A percentile compares a stretch with the other conserved stretches of the same genome.
These are phyloP conservation scores for Anorthoa munda DNA, from an alignment of 2,888 invertebrate species.

Conservation along the genomic window DNA sequence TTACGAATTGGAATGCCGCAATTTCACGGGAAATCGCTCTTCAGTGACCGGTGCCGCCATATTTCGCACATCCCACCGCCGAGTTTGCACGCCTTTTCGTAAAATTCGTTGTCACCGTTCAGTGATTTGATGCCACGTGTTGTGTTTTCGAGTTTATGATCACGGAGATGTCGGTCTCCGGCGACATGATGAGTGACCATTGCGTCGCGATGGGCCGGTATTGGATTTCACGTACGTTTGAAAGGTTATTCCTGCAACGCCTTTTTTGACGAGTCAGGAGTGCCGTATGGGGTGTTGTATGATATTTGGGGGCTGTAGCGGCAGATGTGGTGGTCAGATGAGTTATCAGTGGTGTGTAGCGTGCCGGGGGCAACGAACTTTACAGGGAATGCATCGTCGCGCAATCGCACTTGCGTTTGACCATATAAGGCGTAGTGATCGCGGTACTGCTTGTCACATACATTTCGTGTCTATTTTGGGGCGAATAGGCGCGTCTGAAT, in stretches of 20 bases:
- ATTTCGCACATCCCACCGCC: constrained; percentile 87
- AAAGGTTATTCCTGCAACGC: constrained; percentile 87
- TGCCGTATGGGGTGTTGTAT: constrained; percentile 63
- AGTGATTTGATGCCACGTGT: constrained; percentile 90
- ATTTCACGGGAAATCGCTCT: constrained; percentile 78
- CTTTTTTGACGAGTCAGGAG: constrained; percentile 84
- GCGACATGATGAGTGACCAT: constrained; percentile 68
- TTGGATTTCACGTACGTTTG: constrained; percentile 88
- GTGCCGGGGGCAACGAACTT: constrained; percentile 87
- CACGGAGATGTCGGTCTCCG: constrained; percentile 61
- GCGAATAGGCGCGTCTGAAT: constrained; percentile 71
- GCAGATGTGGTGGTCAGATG: constrained; percentile 60
- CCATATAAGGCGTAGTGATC: constrained; percentile 88
- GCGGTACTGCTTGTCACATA: constrained; percentile 78
- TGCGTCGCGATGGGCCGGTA: constrained; percentile 78
- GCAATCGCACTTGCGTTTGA: constrained; percentile 88
- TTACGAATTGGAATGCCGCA: constrained; percentile 73
- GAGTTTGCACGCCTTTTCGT: constrained; percentile 89
- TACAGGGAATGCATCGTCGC: constrained; percentile 84
- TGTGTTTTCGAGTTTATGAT: constrained; percentile 77
- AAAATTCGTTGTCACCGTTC: constrained; percentile 88
- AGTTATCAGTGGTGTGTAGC: constrained; percentile 76
- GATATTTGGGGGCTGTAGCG: constrained; percentile 61
- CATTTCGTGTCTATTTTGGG: constrained; percentile 83
- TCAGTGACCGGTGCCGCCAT: constrained; percentile 90